Evolutionary conservation across 2,888 invertebrate species (phyloP).

Genomic region (Melinaea marsaeus): DNA sequence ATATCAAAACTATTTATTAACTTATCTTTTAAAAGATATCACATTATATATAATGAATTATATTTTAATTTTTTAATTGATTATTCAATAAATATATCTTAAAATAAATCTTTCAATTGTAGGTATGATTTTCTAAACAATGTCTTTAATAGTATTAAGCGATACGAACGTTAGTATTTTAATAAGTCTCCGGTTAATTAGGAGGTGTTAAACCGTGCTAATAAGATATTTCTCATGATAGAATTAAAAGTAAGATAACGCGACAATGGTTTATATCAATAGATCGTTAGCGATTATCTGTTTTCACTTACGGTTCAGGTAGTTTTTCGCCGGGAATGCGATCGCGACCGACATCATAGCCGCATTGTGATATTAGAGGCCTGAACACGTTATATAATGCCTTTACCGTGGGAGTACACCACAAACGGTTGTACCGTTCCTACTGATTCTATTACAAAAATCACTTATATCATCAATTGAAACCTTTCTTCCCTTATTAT

Average conservation of each 20-base stretch:
- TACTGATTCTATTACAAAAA: slow-evolving; percentile 75
- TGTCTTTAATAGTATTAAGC: not conserved
- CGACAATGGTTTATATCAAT: slow-evolving; percentile 33
- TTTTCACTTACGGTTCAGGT: slow-evolving; percentile 55
- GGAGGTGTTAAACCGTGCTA: slow-evolving; percentile 8
- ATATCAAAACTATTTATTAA: too few relatives aligned
- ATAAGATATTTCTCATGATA: slow-evolving; percentile 23
- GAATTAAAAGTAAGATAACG: slow-evolving; percentile 26
- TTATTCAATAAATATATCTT: not conserved
- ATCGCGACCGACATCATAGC: slow-evolving; percentile 50
- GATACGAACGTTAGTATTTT: not conserved
- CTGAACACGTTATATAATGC: slow-evolving; percentile 67
- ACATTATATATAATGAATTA: too few relatives aligned
- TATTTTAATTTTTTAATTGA: not conserved
- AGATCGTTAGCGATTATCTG: slow-evolving; percentile 40
- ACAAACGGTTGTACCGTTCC: slow-evolving; percentile 65
- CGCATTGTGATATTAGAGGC: slow-evolving; percentile 57
- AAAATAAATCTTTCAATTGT: slow-evolving; percentile 1
- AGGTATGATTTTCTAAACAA: not conserved
- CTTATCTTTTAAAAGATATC: too few relatives aligned
- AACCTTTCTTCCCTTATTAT: slow-evolving; percentile 62
- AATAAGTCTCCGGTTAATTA: slow-evolving; percentile 1
- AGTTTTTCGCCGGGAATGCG: slow-evolving; percentile 57
- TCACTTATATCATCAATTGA: slow-evolving; percentile 74
- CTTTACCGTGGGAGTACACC: slow-evolving; percentile 68